A percentile compares a stretch with the other conserved stretches of the same genome.
phyloP scores from a whole-genome alignment of 1,140 invertebrate species.

The Neodiprion pinetum region DNA sequence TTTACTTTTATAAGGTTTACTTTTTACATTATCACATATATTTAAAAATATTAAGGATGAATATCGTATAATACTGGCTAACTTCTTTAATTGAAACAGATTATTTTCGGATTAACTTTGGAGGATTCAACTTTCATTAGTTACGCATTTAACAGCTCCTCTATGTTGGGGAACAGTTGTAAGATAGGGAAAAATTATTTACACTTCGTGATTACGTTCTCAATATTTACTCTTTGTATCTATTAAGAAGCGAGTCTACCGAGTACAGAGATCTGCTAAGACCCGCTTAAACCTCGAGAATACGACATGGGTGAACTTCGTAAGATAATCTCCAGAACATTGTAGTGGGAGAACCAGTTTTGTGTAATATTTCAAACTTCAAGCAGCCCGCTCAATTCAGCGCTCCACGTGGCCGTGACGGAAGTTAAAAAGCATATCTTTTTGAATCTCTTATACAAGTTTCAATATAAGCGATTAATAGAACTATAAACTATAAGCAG shows the following conservation, averaged over 20 bases:
- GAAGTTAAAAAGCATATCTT: background rate
- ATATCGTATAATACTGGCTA: background rate
- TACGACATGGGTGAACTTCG: constrained; percentile 12
- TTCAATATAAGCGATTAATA: background rate
- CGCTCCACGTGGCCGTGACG: background rate
- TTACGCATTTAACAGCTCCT: background rate
- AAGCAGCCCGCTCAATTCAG: background rate
- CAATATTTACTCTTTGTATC: background rate
- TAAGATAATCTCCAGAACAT: constrained; percentile 22
- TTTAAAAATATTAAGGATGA: background rate
- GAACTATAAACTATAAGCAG: background rate
- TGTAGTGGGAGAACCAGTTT: constrained; percentile 26
- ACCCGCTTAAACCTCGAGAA: constrained; percentile 17
- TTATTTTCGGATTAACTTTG: background rate
- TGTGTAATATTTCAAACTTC: background rate
- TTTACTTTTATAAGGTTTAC: background rate
- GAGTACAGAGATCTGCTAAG: constrained; percentile 1
- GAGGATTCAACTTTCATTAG: no score
- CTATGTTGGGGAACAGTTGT: background rate
- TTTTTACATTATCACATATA: background rate
- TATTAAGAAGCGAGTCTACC: background rate
- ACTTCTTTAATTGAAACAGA: background rate
- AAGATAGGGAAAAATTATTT: no score
- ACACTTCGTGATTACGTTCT: background rate
- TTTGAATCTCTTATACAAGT: background rate